These are phyloP conservation scores for Pemphredon lugubris DNA, from an alignment of 2,888 invertebrate species.

Conservation along the genomic window DNA sequence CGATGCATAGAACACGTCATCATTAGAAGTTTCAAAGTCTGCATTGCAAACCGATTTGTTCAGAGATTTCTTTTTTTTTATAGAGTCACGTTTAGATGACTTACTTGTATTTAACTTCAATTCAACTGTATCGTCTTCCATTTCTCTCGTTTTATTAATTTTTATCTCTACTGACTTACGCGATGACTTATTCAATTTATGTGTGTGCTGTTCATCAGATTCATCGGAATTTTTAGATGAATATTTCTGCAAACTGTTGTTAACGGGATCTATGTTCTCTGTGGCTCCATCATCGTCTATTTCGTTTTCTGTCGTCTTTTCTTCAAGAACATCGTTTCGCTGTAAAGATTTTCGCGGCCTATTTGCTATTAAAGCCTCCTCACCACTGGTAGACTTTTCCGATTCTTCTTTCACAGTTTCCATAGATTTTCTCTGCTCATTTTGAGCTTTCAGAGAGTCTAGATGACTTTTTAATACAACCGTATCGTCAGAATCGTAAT, in stretches of 20 bases:
- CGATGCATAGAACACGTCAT: no score
- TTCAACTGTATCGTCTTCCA: background rate
- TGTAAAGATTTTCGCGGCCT: background rate
- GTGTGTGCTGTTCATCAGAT: slow-evolving; percentile 1
- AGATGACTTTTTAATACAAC: slow-evolving; percentile 40
- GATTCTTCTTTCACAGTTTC: slow-evolving; percentile 1
- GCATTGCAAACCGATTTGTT: slow-evolving; percentile 20
- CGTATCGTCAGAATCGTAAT: slow-evolving; percentile 68
- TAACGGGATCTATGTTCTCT: background rate
- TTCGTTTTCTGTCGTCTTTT: background rate
- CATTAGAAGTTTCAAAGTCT: background rate
- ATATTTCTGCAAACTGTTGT: slow-evolving; percentile 4
- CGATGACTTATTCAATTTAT: slow-evolving; percentile 3
- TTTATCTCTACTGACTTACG: background rate
- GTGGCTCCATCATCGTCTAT: no score
- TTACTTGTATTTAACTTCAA: slow-evolving; percentile 10
- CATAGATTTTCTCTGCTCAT: background rate
- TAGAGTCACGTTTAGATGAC: background rate
- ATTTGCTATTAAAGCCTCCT: background rate
- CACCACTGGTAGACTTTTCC: slow-evolving; percentile 2
- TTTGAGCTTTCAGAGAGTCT: slow-evolving; percentile 8
- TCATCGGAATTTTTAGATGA: background rate
- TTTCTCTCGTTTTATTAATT: background rate
- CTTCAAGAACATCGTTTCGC: background rate
- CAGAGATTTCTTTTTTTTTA: slow-evolving; percentile 7